Percentiles rank a stretch among this genome's conserved stretches.
These are phyloP conservation scores for Clitarchus hookeri DNA, from an alignment of 2,888 invertebrate genomes.

Conservation along the genomic window DNA sequence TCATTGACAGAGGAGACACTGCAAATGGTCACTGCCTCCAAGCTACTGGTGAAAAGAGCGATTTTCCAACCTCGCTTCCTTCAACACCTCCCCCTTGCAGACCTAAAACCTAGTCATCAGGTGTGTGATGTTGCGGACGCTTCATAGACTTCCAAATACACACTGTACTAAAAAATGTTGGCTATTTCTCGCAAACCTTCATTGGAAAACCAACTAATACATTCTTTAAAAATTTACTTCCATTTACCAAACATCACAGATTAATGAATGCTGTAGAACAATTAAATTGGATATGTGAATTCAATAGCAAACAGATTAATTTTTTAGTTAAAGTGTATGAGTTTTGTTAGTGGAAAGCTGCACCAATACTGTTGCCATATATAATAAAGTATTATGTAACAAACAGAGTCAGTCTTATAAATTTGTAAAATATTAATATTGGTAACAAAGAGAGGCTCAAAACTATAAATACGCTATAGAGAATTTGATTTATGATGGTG, in stretches of 20 bases:
- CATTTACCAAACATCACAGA: not conserved
- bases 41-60: constrained; percentile 71
- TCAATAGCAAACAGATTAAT: not conserved
- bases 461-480: not conserved
- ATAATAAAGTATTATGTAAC: not conserved
- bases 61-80: constrained; percentile 74
- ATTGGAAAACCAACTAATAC: not conserved
- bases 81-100: constrained; percentile 77
- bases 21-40: constrained; percentile 84
- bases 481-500: not conserved
- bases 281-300: not conserved
- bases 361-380: not conserved
- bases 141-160: not conserved
- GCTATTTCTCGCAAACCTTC: not conserved
- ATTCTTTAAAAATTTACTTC: not conserved
- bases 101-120: constrained; percentile 80
- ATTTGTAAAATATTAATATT: not conserved
- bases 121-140: too few relatives aligned
- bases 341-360: not conserved
- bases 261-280: constrained; percentile 4
- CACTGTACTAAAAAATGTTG: not conserved
- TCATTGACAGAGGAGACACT: constrained; percentile 79
- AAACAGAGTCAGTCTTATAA: not conserved
- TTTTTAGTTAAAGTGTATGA: not conserved
- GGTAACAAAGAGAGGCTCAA: constrained; percentile 9